These are phyloP conservation scores for Hydriomena furcata DNA, from an alignment of 2,888 invertebrate species.

Conservation along the genomic window DNA sequence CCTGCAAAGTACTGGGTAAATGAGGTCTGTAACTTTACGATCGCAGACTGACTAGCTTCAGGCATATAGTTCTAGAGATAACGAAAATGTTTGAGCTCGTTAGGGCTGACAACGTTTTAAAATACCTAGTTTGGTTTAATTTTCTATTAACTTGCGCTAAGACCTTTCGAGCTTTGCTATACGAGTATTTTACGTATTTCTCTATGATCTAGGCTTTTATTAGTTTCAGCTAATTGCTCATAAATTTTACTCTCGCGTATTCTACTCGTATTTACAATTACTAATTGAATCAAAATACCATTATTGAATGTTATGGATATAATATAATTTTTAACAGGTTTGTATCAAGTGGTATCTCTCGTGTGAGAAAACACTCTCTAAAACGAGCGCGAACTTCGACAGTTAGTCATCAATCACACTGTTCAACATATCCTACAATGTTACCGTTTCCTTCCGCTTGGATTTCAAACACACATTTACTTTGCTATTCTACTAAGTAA, in stretches of 20 bases:
- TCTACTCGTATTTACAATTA: too few species aligned
- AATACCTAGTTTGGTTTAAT: not conserved
- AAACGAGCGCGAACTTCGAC: not conserved
- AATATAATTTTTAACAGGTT: too few species aligned
- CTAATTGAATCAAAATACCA: too few species aligned
- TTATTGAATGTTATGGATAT: too few species aligned
- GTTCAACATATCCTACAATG: not conserved
- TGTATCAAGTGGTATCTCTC: not conserved
- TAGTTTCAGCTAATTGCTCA: too few species aligned
- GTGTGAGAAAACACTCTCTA: too few species aligned
- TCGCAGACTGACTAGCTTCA: slow-evolving; percentile 53
- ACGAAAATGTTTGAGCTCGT: slow-evolving; percentile 47
- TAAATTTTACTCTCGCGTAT: too few species aligned
- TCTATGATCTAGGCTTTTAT: too few species aligned
- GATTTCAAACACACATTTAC: too few species aligned
- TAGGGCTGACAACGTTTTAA: slow-evolving; percentile 43
- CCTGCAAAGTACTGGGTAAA: slow-evolving; percentile 35
- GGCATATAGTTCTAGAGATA: slow-evolving; percentile 50
- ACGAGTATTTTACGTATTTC: not conserved
- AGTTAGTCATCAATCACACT: not conserved
- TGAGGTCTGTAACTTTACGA: slow-evolving; percentile 40
- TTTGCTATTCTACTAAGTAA: not conserved
- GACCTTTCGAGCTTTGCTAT: slow-evolving; percentile 1
- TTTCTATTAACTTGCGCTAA: not conserved
- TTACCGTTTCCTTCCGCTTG: not conserved